phyloP scores from a whole-genome alignment of 2,888 invertebrate genomes.

The Protophormia terraenovae region DNA sequence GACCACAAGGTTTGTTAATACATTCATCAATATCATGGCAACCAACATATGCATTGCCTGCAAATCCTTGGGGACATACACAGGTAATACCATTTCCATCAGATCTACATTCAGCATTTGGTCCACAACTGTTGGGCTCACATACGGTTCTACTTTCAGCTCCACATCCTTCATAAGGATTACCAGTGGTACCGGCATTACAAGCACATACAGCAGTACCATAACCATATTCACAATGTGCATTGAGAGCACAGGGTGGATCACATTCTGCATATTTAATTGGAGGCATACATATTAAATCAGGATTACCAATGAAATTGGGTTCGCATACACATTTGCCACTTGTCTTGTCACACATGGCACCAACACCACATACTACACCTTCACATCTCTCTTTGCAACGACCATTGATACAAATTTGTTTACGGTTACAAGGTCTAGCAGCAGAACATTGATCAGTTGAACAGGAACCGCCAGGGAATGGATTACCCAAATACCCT shows the following conservation, averaged over 20 bases:
- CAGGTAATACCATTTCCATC: slow-evolving; percentile 89
- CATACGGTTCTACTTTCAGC: slow-evolving; percentile 88
- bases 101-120: slow-evolving; percentile 90
- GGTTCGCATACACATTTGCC: slow-evolving; percentile 94
- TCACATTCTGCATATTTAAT: slow-evolving; percentile 89
- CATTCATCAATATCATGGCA: slow-evolving; percentile 94
- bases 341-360: slow-evolving; percentile 89
- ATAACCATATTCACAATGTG: slow-evolving; percentile 92
- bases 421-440: slow-evolving; percentile 89
- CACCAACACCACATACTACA: slow-evolving; percentile 93
- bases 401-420: slow-evolving; percentile 92
- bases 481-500: slow-evolving; percentile 94
- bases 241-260: slow-evolving; percentile 90
- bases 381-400: slow-evolving; percentile 94
- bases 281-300: slow-evolving; percentile 94
- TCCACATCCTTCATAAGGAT: slow-evolving; percentile 92
- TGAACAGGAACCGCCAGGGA: slow-evolving; percentile 92
- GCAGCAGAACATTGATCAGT: slow-evolving; percentile 91
- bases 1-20: slow-evolving; percentile 89
- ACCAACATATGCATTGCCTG: slow-evolving; percentile 93
- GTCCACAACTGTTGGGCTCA: slow-evolving; percentile 88
- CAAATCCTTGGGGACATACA: slow-evolving; percentile 90
- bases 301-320: slow-evolving; percentile 94
- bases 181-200: slow-evolving; percentile 91
- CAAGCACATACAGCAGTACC: slow-evolving; percentile 90